These are phyloP conservation scores for Micoletzkya japonica DNA, from an alignment of 2,888 invertebrate species.

Conservation along the genomic window DNA sequence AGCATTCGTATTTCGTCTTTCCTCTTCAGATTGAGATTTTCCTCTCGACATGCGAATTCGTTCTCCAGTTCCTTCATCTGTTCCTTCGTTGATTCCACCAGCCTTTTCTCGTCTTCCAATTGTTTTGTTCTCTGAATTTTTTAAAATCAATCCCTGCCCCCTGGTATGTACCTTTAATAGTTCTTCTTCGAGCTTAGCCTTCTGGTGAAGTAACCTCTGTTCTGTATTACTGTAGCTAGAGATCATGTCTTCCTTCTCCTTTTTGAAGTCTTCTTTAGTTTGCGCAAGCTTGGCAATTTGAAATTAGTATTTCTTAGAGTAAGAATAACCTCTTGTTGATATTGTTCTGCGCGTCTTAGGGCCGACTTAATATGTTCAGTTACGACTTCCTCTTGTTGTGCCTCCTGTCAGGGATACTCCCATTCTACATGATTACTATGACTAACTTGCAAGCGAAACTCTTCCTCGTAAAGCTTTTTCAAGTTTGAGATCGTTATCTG, in stretches of 20 bases:
- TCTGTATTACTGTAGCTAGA: neutral
- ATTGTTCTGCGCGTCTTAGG: neutral
- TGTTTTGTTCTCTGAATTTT: no score
- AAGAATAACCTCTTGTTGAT: neutral
- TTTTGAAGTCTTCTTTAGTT: neutral
- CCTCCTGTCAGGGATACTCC: neutral
- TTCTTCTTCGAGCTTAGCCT: conserved; percentile 9
- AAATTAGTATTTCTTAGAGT: neutral
- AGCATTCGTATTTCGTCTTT: conserved; percentile 33
- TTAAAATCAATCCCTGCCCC: no score
- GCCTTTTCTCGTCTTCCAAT: no score
- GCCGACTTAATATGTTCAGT: neutral
- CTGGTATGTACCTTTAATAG: no score
- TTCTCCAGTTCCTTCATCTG: conserved; percentile 9
- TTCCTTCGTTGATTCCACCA: neutral
- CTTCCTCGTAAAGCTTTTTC: conserved; percentile 40
- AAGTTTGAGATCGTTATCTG: conserved; percentile 36
- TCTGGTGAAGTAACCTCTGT: conserved; percentile 1
- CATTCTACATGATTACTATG: no score
- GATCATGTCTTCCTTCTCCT: neutral
- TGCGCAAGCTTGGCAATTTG: neutral
- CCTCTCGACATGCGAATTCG: conserved; percentile 2
- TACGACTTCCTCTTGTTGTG: neutral
- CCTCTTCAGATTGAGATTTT: conserved; percentile 23
- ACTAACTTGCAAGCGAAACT: conserved; percentile 30